Evolutionary conservation across 2,888 invertebrate genomes (phyloP).

Genomic region (Drosophila mettleri): DNA sequence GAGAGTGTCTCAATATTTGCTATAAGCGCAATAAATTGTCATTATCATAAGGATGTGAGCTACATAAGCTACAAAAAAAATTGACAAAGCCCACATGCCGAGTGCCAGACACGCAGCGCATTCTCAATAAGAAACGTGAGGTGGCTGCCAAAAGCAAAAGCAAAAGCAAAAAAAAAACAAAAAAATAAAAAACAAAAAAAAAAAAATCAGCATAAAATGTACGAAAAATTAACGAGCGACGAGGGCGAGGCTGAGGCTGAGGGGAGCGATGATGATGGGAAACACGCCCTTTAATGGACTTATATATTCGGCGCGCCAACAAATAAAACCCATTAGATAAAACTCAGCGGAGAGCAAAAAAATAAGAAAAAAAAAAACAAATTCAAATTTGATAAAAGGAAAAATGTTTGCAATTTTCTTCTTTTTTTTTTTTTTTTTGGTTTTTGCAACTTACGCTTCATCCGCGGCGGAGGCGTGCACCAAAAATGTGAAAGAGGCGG

Average conservation of each 20-base stretch:
- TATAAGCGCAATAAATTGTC: slow-evolving; percentile 2
- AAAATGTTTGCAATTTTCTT: too few relatives aligned
- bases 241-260: slow-evolving; percentile 19
- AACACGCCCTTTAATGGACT: slow-evolving; percentile 69
- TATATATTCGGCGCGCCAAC: slow-evolving; percentile 40
- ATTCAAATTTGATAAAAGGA: not conserved
- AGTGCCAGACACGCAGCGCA: slow-evolving; percentile 38
- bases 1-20: not conserved
- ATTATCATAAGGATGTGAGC: not conserved
- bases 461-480: slow-evolving; percentile 83
- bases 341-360: too few relatives aligned
- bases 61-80: slow-evolving; percentile 24
- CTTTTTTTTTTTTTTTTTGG: too few relatives aligned
- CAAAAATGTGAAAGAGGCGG: slow-evolving; percentile 44
- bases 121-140: slow-evolving; percentile 40
- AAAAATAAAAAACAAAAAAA: slow-evolving; percentile 21
- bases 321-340: slow-evolving; percentile 1
- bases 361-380: not conserved
- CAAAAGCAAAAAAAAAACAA: slow-evolving; percentile 5
- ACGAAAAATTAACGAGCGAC: slow-evolving; percentile 73
- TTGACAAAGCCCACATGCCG: slow-evolving; percentile 36
- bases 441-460: slow-evolving; percentile 83
- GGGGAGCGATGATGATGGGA: slow-evolving; percentile 19
- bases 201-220: slow-evolving; percentile 73
- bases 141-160: slow-evolving; percentile 50